phyloP scores from a whole-genome alignment of 2,113 vertebrate genomes.

The Spilogale gracilis region DNA sequence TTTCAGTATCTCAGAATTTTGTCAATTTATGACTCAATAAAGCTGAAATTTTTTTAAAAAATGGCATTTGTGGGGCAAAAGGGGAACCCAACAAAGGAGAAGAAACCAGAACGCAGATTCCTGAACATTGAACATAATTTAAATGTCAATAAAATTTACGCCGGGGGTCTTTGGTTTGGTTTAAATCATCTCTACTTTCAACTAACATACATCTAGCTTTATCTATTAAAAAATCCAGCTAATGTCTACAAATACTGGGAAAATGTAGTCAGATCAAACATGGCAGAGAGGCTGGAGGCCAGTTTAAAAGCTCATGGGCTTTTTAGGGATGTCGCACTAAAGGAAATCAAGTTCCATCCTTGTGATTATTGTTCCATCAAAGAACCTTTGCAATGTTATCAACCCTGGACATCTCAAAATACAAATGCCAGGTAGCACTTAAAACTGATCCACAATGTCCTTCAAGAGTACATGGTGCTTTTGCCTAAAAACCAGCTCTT shows the following conservation, averaged over 20 bases:
- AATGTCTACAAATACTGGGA: neutral
- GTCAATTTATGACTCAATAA: neutral
- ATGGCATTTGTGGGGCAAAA: neutral
- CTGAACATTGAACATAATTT: neutral
- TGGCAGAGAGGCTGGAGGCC: neutral
- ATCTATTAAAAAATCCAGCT: neutral
- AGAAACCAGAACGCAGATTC: neutral
- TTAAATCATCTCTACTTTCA: constrained; percentile 28
- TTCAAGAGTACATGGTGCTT: constrained; percentile 43
- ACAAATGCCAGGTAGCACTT: constrained; percentile 28
- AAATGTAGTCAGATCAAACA: fast-evolving
- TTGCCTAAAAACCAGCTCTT: neutral
- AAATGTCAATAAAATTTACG: neutral
- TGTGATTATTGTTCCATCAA: neutral
- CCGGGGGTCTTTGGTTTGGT: neutral
- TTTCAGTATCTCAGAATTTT: neutral
- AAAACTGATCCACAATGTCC: constrained; percentile 15
- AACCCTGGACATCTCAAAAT: neutral
- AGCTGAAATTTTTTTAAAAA: neutral
- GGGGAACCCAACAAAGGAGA: neutral
- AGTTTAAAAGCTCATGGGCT: neutral
- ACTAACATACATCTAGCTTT: constrained; percentile 45
- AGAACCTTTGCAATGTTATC: neutral
- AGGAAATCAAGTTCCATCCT: neutral
- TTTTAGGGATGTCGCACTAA: fast-evolving